These are phyloP conservation scores for Nephrocerus scutellatus DNA, from an alignment of 2,888 invertebrate genomes.

Conservation along the genomic window DNA sequence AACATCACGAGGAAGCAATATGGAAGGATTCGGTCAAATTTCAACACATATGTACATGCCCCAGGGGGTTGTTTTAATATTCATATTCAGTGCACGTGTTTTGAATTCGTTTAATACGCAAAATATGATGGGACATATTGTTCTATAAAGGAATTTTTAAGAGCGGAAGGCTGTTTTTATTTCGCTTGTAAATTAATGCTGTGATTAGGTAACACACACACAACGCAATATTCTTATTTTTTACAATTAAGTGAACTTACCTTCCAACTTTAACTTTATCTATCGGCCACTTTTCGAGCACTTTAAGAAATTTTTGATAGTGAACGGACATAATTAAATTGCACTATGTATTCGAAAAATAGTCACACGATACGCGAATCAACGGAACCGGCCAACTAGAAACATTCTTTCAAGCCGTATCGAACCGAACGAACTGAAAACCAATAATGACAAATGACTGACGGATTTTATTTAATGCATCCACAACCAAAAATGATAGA, in stretches of 20 bases:
- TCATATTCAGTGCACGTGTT: no score
- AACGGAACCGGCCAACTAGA: no score
- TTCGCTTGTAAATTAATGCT: neutral
- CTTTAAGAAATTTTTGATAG: constrained; percentile 65
- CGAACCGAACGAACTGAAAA: no score
- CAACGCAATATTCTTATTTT: neutral
- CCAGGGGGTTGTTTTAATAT: no score
- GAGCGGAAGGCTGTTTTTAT: neutral
- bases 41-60: no score
- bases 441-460: no score
- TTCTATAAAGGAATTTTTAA: constrained; percentile 1
- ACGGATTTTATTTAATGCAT: no score
- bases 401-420: no score
- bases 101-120: neutral
- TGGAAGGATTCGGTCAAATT: no score
- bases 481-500: no score
- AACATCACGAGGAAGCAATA: no score
- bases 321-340: constrained; percentile 54
- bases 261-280: constrained; percentile 65
- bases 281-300: constrained; percentile 74
- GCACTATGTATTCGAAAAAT: neutral
- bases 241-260: constrained; percentile 47
- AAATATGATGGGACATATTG: neutral
- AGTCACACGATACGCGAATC: no score
- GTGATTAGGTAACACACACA: constrained; percentile 10